Percentiles rank a stretch among this genome's conserved stretches.
Conservation (phyloP, 2,888 invertebrate species). For the Panopea generosa region DNA sequence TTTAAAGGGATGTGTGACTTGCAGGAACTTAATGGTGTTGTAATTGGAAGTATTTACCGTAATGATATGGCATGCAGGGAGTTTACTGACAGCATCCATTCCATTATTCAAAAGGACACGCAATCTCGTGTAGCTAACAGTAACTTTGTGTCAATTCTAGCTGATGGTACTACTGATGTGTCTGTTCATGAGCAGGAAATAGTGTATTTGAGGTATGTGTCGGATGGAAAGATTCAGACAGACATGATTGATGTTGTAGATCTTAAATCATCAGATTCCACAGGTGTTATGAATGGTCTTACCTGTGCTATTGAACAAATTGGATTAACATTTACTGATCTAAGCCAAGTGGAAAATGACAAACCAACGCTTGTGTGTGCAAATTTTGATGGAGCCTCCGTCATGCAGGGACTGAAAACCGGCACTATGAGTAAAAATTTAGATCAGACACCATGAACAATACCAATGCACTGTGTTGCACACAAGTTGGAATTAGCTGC, state of each 20-base stretch:
- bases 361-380: neutral
- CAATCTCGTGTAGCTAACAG: neutral
- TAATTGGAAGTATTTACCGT: constrained; percentile 26
- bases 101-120: neutral
- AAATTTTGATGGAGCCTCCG: constrained; percentile 9
- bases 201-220: constrained; percentile 28
- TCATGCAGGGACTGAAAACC: constrained; percentile 1
- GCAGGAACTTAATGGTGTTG: constrained; percentile 22
- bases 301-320: neutral
- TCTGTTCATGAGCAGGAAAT: constrained; percentile 22
- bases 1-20: constrained; percentile 19
- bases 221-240: constrained; percentile 2
- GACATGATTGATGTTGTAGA: constrained; percentile 6
- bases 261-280: constrained; percentile 13
- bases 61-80: constrained; percentile 14
- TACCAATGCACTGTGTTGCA: constrained; percentile 10
- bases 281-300: neutral
- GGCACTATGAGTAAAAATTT: neutral
- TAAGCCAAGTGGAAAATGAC: neutral
- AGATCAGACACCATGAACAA: neutral
- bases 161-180: constrained; percentile 33
- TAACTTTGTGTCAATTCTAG: constrained; percentile 17
- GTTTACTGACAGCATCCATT: constrained; percentile 8
- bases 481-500: constrained; percentile 19
- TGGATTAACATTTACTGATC: neutral